phyloP scores from a whole-genome alignment of 2,888 invertebrate species.

The Junonia oenone region DNA sequence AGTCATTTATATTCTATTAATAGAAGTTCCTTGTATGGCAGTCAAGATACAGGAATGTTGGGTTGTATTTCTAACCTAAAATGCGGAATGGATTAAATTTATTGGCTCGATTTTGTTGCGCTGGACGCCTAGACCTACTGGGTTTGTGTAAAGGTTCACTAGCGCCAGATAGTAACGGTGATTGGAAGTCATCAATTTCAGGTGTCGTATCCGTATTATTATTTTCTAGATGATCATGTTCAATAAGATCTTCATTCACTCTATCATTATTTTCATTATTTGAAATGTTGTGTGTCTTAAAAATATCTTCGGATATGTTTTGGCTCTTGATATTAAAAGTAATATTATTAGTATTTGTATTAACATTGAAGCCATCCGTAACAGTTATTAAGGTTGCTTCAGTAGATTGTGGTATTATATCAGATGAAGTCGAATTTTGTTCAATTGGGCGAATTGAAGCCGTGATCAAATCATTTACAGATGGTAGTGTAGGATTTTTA shows the following conservation, averaged over 20 bases:
- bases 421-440: slow-evolving; percentile 18
- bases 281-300: slow-evolving; percentile 2
- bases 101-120: slow-evolving; percentile 52
- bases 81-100: slow-evolving; percentile 74
- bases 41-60: slow-evolving; percentile 37
- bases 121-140: slow-evolving; percentile 60
- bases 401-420: slow-evolving; percentile 7
- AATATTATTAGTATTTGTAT: slow-evolving; percentile 3
- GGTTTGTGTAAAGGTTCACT: slow-evolving; percentile 66
- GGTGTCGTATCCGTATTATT: slow-evolving; percentile 35
- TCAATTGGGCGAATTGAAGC: slow-evolving; percentile 9
- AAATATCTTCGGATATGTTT: slow-evolving; percentile 13
- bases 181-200: slow-evolving; percentile 58
- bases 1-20: slow-evolving; percentile 35
- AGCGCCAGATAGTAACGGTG: slow-evolving; percentile 66
- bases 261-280: slow-evolving; percentile 12
- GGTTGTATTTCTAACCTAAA: slow-evolving; percentile 54
- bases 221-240: slow-evolving; percentile 31
- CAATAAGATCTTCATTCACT: slow-evolving; percentile 23
- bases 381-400: slow-evolving; percentile 22
- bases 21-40: slow-evolving; percentile 44
- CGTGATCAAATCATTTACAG: slow-evolving; percentile 16
- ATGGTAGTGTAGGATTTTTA: slow-evolving; percentile 1
- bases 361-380: slow-evolving; percentile 23
- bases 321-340: not conserved